These are phyloP conservation scores for rat (Rattus norvegicus) DNA, from an alignment of 2,113 vertebrate genomes.

Conservation along the genomic window GRCr8 NC_086019.1:11623001-11623500, in stretches of 20 bases:
- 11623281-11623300: background rate
- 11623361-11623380: background rate
- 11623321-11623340: background rate
- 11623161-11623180: background rate
- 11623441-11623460: background rate
- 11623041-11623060: background rate
- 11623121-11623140: background rate
- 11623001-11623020: background rate
- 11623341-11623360: background rate
- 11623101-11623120: background rate
- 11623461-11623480: background rate
- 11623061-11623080: background rate
- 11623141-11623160: background rate
- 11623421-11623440: background rate
- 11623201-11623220: background rate
- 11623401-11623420: background rate
- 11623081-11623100: background rate
- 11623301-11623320: background rate
- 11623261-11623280: background rate
- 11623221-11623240: background rate
- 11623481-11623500: background rate
- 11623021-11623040: background rate
- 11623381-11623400: background rate
- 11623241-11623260: background rate
- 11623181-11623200: background rate